A percentile compares a stretch with the other conserved stretches of the same genome.
phyloP scores from a whole-genome alignment of 2,888 invertebrate genomes.

The Ptychoptera albimana region DNA sequence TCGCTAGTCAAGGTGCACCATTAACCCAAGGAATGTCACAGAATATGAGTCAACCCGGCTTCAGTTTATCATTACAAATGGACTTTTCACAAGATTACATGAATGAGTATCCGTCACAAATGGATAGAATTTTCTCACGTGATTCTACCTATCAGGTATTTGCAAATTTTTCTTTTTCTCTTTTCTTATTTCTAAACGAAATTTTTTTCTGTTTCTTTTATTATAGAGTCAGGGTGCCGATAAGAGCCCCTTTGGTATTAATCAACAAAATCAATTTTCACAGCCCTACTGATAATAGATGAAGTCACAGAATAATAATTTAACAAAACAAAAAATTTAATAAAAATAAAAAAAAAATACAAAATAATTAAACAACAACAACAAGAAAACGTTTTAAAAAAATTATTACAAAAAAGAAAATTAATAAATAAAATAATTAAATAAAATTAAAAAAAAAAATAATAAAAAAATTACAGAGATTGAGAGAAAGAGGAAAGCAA shows the following conservation, averaged over 20 bases:
- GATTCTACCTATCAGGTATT: slow-evolving; percentile 69
- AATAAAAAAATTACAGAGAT: too few relatives aligned
- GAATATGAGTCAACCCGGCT: slow-evolving; percentile 50
- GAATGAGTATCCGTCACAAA: slow-evolving; percentile 47
- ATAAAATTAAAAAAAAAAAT: too few relatives aligned
- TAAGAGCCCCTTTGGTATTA: slow-evolving; percentile 19
- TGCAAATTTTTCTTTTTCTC: not conserved
- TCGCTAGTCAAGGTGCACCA: slow-evolving; percentile 46
- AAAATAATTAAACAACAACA: not conserved
- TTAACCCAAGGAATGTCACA: slow-evolving; percentile 66
- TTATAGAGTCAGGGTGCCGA: slow-evolving; percentile 17
- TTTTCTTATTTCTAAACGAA: not conserved
- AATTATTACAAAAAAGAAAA: not conserved
- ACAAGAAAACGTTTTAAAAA: not conserved
- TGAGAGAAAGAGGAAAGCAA: too few relatives aligned
- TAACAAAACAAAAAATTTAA: not conserved
- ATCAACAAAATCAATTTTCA: slow-evolving; percentile 27
- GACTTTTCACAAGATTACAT: slow-evolving; percentile 30
- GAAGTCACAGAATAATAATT: not conserved
- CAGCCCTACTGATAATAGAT: slow-evolving; percentile 28
- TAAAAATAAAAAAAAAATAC: not conserved
- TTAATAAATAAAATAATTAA: too few relatives aligned
- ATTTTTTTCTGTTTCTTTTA: slow-evolving; percentile 3
- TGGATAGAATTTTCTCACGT: slow-evolving; percentile 88
- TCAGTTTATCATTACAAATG: slow-evolving; percentile 48